A percentile compares a stretch with the other conserved stretches of the same genome.
phyloP scores from a whole-genome alignment of 2,797 vertebrate species.

The Gallinago stenura region DNA sequence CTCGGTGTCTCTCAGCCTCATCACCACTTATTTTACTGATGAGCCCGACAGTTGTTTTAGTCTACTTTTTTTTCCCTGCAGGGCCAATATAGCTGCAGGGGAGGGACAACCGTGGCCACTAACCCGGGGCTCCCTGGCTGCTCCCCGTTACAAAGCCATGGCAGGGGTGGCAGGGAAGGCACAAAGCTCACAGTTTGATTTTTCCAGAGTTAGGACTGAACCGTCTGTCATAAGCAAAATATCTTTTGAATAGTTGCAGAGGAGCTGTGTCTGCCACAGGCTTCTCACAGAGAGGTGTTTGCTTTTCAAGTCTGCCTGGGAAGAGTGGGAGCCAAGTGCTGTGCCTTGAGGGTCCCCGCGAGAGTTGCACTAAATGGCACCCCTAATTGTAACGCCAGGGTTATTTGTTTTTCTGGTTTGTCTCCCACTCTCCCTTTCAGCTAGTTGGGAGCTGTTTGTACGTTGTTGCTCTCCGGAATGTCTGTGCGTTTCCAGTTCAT shows the following conservation, averaged over 20 bases:
- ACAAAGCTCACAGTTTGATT: background rate
- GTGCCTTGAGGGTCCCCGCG: background rate
- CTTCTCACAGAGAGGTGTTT: background rate
- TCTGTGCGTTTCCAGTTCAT: conserved; percentile 29
- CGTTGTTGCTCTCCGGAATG: background rate
- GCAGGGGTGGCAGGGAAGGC: background rate
- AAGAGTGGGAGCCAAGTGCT: background rate
- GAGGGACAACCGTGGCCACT: background rate
- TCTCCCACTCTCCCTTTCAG: background rate
- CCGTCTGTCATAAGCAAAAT: background rate
- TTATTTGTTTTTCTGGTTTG: conserved; percentile 1
- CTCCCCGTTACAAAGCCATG: accelerated
- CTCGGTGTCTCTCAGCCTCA: background rate
- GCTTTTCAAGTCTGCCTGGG: conserved; percentile 4
- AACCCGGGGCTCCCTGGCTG: background rate
- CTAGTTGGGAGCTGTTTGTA: conserved; percentile 20
- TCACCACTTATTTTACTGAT: conserved; percentile 41
- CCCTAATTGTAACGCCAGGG: background rate
- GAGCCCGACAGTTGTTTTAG: background rate
- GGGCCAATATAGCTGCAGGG: background rate
- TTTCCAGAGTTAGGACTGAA: background rate
- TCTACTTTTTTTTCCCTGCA: background rate
- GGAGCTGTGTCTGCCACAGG: background rate
- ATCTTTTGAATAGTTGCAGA: background rate
- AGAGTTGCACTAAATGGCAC: background rate